Conservation (phyloP, 1,140 invertebrate genomes). For the Zaprionus lachaisei region DNA sequence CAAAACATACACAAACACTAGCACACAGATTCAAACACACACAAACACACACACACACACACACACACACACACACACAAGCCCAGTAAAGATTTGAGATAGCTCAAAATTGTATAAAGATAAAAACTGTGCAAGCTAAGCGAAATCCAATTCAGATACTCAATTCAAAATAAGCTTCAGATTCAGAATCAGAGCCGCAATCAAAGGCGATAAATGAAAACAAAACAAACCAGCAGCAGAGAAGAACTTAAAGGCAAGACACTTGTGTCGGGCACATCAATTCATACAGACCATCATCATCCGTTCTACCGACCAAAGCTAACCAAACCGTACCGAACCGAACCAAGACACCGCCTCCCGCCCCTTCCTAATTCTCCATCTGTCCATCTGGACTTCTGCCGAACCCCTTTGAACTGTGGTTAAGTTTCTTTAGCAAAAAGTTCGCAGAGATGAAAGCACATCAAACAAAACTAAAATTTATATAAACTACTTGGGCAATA, state of each 20-base stretch:
- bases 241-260: constrained; percentile 61
- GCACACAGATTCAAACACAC: constrained; percentile 30
- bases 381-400: constrained; percentile 2
- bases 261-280: constrained; percentile 32
- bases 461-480: constrained; percentile 81
- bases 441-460: constrained; percentile 77
- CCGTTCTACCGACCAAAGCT: constrained; percentile 2
- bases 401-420: constrained; percentile 69
- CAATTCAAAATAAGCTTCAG: constrained; percentile 48
- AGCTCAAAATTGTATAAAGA: constrained; percentile 38
- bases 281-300: constrained; percentile 5
- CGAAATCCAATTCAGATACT: constrained; percentile 63
- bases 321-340: background rate
- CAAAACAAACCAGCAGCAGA: constrained; percentile 58
- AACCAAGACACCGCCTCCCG: background rate
- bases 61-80: constrained; percentile 17
- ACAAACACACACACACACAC: constrained; percentile 12
- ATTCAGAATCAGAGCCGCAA: constrained; percentile 54
- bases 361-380: background rate
- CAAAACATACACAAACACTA: constrained; percentile 30
- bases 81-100: constrained; percentile 28
- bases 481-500: constrained; percentile 74
- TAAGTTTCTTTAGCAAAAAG: constrained; percentile 77
- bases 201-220: constrained; percentile 62
- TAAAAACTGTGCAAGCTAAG: constrained; percentile 52